Evolutionary conservation across 2,888 invertebrate genomes (phyloP), one percentile per base, ranked within the genome.

Genomic region (Macrosoma leucophasiata): DNA sequence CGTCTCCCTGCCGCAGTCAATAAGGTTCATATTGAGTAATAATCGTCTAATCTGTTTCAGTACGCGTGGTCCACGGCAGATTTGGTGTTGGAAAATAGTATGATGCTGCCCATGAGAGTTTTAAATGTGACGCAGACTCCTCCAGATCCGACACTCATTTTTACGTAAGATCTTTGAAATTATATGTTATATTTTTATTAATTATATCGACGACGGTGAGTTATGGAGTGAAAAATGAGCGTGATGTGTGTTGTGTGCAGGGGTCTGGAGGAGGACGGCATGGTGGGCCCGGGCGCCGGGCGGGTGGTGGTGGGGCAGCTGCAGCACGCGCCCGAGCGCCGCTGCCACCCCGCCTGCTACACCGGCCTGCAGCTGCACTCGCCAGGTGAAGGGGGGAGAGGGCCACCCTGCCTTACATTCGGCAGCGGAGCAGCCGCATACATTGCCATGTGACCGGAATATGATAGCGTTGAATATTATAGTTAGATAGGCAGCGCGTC

Each of bases 31-130:
- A n/a, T n/a, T n/a, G n/a, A n/a, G n/a, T n/a, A n/a, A n/a, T n/a
- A n/a, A n/a, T n/a, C n/a, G n/a, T n/a, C n/a, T n/a, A n/a, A n/a
- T n/a, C n/a, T n/a, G n/a, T n/a, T 33, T 27, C 62, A 70, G 69
- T 72, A 64, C 59, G 62, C 60, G 45, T 42, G 53, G 48, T 44
- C 84, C 29, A 58, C 91, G 44, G 93, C 91, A 54, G 90, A 91
- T 50, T 81, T 97, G 39, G 88, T 90, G 61, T 88, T 96, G 43
- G 90, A 93, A 58, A 96, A 93, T 54, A 90, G 91, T 3, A 96
- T 95, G 81, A 81, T 89, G 47, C 89, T 91, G 55, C 87, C 89
- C 29, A 94, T 97, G 92, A 89, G 89, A 46, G 90, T 96, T 25
- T 87, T 88, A 33, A 73, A 86, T 43, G 87, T 94, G 22, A 69